Evolutionary conservation across 2,797 vertebrate species (phyloP), one percentile per base, ranked within the genome.

Genomic region (Pipistrellus pygmaeus): DNA sequence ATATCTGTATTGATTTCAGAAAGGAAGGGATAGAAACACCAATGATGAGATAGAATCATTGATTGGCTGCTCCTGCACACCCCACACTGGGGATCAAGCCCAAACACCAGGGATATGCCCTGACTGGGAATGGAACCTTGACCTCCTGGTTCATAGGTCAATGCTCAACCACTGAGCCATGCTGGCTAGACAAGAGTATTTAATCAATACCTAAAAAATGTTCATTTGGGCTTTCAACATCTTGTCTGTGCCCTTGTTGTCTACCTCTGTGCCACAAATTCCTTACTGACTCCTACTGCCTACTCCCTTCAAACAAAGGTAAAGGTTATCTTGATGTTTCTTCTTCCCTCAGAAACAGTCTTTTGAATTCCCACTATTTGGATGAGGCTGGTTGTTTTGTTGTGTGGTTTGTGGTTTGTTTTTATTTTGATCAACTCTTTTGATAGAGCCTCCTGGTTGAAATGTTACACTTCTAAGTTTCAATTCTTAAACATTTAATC

Each of bases 381-480:
- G 6, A 82, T 6, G 38, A 85, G 17, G 9, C 62, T 46, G n/a
- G 15, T 11, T 73, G n/a, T 57, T 91, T 73, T 62, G 73, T 64
- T 78, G 23, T 71, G 18, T 41, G 30, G 18, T 73, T 53, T 51
- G 23, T 62, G 48, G 48, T 20, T 25, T 32, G 17, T n/a, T 62
- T 85, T 35, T 13, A 84, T 32, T 85, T 75, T 8, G 77, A 93
- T 84, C 20, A 68, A 85, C 12, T 68, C 44, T 72, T 95, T 41
- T 20, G 57, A 93, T 73, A 78, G 9, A 93, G 46, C 0, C 8
- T 85, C 1, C 21, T 77, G 32, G 30, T 55, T 86, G 18, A 90
- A 93, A 84, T 86, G 23, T 69, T 88, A 89, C 18, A 27, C 78
- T 77, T 81, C 64, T 82, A 55, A 95, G 12, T 12, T 44, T 66